Conservation (phyloP, 2,113 vertebrate species). For the Manacus vitellinus region DNA sequence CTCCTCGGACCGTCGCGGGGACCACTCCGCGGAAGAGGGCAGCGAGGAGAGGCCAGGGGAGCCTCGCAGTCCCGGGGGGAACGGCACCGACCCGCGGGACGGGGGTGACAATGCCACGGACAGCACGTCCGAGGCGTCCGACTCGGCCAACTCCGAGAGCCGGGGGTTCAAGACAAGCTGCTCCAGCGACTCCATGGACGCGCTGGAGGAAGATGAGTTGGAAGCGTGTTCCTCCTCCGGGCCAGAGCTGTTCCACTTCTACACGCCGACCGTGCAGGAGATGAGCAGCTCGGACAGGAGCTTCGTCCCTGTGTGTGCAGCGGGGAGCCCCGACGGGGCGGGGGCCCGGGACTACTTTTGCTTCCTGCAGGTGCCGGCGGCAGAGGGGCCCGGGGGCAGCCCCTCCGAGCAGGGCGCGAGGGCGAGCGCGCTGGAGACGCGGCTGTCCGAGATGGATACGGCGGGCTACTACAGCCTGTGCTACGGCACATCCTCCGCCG, state of each 20-base stretch:
- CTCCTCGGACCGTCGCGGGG: conserved; percentile 73
- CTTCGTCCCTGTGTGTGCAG: not conserved
- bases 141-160: conserved; percentile 84
- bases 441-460: conserved; percentile 75
- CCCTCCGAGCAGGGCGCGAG: conserved; percentile 59
- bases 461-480: conserved; percentile 84
- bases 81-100: not conserved
- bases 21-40: conserved; percentile 37
- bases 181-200: conserved; percentile 89
- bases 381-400: conserved; percentile 13
- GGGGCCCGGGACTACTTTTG: conserved; percentile 73
- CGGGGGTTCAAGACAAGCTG: conserved; percentile 84
- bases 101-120: conserved; percentile 56
- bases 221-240: conserved; percentile 79
- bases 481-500: conserved; percentile 78
- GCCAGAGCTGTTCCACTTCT: conserved; percentile 70
- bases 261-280: conserved; percentile 72
- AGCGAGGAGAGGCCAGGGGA: conserved; percentile 63
- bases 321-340: conserved; percentile 25
- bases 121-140: conserved; percentile 82
- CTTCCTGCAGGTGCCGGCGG: conserved; percentile 77
- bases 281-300: not conserved
- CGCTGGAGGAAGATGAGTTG: conserved; percentile 86
- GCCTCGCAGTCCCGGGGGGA: conserved; percentile 1
- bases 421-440: conserved; percentile 43